Evolutionary conservation across 2,113 vertebrate genomes (phyloP).

Genomic region (Empidonax alnorum): DNA sequence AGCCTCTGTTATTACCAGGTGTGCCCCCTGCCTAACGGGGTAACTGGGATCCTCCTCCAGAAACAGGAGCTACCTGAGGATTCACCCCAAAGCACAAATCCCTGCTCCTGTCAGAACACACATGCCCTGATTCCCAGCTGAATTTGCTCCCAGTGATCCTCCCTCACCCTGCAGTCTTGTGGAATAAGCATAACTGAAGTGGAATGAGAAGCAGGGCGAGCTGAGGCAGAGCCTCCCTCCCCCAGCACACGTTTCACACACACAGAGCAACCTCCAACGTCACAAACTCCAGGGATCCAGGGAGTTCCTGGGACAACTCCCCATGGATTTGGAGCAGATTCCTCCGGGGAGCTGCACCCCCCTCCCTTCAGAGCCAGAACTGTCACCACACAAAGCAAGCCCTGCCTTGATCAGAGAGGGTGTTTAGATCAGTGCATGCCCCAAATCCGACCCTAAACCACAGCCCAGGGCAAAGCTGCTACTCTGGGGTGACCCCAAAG

Average conservation of each 20-base stretch:
- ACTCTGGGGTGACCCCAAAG: rapidly evolving
- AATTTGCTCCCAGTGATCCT: not conserved
- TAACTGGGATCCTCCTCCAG: not conserved
- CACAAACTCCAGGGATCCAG: not conserved
- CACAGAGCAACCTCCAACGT: not conserved
- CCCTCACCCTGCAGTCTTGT: not conserved
- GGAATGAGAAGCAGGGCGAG: not conserved
- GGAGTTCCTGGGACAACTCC: not conserved
- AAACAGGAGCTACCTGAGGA: not conserved
- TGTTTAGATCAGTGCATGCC: rapidly evolving
- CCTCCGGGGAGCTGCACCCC: not conserved
- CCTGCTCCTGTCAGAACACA: not conserved
- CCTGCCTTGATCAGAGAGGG: not conserved
- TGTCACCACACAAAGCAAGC: not conserved
- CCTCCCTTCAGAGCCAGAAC: not conserved
- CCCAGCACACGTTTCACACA: not conserved
- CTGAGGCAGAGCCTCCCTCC: not conserved
- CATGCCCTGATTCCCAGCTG: not conserved
- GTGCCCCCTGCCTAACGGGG: not conserved
- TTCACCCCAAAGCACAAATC: not conserved
- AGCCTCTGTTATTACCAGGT: not conserved
- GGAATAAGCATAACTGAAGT: not conserved
- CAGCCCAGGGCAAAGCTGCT: not conserved
- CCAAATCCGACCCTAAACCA: not conserved
- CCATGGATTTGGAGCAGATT: rapidly evolving